A percentile compares a stretch with the other conserved stretches of the same genome.
phyloP scores from a whole-genome alignment of 2,113 vertebrate genomes.

The Fregetta grallaria region DNA sequence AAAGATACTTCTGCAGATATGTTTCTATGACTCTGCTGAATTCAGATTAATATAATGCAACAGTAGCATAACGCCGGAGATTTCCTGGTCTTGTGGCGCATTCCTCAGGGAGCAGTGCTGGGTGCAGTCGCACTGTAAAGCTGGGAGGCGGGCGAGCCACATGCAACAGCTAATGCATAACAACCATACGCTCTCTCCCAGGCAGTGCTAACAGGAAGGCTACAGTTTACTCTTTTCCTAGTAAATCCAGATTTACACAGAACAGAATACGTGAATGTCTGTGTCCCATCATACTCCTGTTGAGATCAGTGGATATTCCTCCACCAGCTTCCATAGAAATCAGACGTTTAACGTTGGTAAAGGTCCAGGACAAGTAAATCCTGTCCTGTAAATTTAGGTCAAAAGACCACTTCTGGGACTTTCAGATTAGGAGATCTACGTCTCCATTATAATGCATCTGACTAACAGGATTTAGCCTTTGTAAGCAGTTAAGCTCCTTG shows the following conservation, averaged over 20 bases:
- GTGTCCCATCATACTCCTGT: neutral
- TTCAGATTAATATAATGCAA: neutral
- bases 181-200: neutral
- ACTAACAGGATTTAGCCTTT: conserved; percentile 27
- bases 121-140: neutral
- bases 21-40: neutral
- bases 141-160: neutral
- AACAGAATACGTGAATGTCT: neutral
- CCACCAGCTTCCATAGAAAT: neutral
- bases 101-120: neutral
- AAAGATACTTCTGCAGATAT: neutral
- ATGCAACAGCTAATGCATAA: too few species aligned
- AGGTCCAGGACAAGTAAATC: neutral
- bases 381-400: neutral
- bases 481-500: neutral
- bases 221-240: neutral
- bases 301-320: neutral
- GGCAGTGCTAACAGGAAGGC: neutral
- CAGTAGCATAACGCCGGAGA: neutral
- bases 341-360: neutral
- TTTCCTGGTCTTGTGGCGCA: fast-evolving
- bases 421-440: neutral
- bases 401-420: neutral
- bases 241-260: neutral
- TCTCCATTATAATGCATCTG: neutral